Evolutionary conservation across 2,113 vertebrate species (phyloP).

Genomic region (Xenus cinereus): DNA sequence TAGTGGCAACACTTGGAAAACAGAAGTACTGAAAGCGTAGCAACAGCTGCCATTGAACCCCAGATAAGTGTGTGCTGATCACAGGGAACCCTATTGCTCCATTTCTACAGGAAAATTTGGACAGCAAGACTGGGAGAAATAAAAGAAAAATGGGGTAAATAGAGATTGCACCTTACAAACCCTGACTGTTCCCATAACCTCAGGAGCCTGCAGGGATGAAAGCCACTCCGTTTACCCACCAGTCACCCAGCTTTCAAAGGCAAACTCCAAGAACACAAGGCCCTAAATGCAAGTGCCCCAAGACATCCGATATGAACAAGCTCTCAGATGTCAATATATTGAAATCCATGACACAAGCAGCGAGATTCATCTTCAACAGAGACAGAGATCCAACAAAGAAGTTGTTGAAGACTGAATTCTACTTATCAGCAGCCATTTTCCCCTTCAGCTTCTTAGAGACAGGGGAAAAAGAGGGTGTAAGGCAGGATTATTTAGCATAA

Average conservation of each 20-base stretch:
- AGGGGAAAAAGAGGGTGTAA: neutral
- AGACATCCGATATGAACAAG: rapidly evolving
- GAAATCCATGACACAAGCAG: neutral
- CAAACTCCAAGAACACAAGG: neutral
- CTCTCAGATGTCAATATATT: neutral
- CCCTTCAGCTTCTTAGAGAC: neutral
- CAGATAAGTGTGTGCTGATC: neutral
- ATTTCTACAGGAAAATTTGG: neutral
- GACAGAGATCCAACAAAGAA: neutral
- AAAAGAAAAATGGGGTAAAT: neutral
- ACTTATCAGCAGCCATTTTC: neutral
- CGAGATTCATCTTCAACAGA: neutral
- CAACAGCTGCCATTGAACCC: neutral
- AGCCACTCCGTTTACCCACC: neutral
- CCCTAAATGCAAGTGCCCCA: neutral
- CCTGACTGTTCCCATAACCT: neutral
- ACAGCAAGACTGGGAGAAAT: neutral
- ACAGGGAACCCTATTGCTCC: neutral
- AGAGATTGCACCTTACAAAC: neutral
- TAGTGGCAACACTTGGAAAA: neutral
- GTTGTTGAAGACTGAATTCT: neutral
- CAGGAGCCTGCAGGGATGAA: neutral
- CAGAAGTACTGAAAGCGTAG: neutral
- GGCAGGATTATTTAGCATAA: neutral
- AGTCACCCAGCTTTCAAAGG: neutral